Base-by-base conservation (phyloP, 2,113 vertebrate species). In the Vireo altiloquus region DNA sequence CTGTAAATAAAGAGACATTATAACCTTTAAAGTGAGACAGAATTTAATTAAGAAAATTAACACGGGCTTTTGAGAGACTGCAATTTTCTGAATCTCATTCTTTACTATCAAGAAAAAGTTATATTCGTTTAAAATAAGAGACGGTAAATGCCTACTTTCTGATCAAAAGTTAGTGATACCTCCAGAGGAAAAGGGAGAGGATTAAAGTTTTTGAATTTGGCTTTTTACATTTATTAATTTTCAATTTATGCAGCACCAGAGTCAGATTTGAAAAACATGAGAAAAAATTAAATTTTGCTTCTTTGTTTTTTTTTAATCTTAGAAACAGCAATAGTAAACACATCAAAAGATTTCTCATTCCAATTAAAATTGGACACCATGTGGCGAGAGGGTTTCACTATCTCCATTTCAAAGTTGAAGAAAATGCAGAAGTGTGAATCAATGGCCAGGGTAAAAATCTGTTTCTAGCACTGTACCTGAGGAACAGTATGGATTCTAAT, bases 21-120 rank as follows among this genome's bases (percentile, higher is more conserved):
- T 90, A 96, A 91, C 91, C 82, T 93, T 92, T 87, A 96, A 93
- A 92, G 42, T 40, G 60, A 94, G 70, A 78, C 30, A 46, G 76
- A 87, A 96, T 94, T 95, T 92, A 96, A 95, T 95, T 93, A 92
- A 82, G 82, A 95, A 94, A 96, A 95, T 95, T 96, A 96, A 93
- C 64, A 68, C n/a, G 87, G 75, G 40, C 56, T 92, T 94, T 56
- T 78, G 77, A 96, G 54, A 92, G 25, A 70, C 47, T 79, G 57
- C 15, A 87, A 0, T 64, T 84, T 96, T 95, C 75, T 90, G 47
- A 75, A 81, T 81, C 53, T 92, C 57, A 59, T 89, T 86, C 46
- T 75, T 89, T 22, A 71, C 37, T 63, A 30, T 93, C 46, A 81
- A 80, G 23, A 6, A 10, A 59, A 94, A 54, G n/a, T 50, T 90